phyloP scores from a whole-genome alignment of 2,888 invertebrate species.

The Mamestra brassicae region DNA sequence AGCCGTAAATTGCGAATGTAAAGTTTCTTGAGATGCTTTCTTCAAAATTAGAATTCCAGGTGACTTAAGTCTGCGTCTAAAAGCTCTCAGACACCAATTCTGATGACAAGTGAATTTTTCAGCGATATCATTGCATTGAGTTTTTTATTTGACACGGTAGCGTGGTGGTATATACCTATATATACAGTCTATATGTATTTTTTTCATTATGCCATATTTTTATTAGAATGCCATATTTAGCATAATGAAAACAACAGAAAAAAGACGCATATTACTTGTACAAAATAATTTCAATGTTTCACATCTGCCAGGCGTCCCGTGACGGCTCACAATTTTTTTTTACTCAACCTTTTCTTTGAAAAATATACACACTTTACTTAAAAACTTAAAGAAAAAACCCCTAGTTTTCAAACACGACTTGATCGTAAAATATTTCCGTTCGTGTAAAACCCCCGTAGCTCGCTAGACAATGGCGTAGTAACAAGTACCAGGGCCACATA shows the following conservation, averaged over 20 bases:
- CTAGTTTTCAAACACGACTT: not conserved
- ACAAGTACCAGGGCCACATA: conserved; percentile 39
- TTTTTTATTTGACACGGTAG: no score
- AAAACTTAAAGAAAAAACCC: not conserved
- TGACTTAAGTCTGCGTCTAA: conserved; percentile 9
- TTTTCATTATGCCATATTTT: no score
- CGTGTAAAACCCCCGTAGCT: not conserved
- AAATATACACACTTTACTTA: no score
- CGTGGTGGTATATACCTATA: no score
- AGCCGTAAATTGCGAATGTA: not conserved
- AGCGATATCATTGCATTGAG: not conserved
- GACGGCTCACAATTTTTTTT: no score
- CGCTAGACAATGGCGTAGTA: conserved; percentile 27
- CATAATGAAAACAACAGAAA: no score
- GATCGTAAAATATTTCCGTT: not conserved
- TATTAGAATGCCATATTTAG: no score
- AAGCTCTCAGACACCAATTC: conserved; percentile 1
- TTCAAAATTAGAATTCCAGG: conserved; percentile 37
- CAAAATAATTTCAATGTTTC: no score
- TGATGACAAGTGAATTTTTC: conserved; percentile 11
- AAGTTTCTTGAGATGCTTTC: conserved; percentile 1
- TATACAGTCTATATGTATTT: no score
- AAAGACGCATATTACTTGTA: no score
- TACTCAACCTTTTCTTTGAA: no score
- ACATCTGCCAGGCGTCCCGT: no score